Evolutionary conservation across 2,888 invertebrate genomes (phyloP).

Genomic region (Apamea sordens): DNA sequence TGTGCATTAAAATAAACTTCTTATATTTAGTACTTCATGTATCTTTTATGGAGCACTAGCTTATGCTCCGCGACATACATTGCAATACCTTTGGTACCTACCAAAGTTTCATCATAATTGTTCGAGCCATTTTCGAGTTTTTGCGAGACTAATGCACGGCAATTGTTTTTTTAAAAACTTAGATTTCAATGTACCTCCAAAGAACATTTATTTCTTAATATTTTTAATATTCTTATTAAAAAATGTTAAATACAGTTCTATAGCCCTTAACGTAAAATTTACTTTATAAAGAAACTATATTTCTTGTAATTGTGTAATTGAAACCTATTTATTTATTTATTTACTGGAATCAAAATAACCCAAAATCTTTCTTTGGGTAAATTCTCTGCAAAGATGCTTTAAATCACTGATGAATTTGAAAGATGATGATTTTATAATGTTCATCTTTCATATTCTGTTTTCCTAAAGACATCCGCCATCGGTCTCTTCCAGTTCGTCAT

Average conservation of each 20-base stretch:
- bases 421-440: no score
- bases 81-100: neutral
- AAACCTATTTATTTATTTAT: neutral
- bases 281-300: neutral
- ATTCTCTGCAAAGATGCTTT: neutral
- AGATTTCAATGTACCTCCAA: neutral
- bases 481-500: neutral
- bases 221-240: neutral
- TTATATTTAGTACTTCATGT: slow-evolving; percentile 6
- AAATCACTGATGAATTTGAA: no score
- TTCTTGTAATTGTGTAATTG: neutral
- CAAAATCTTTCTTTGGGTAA: neutral
- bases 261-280: neutral
- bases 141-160: neutral
- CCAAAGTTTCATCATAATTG: neutral
- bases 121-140: neutral
- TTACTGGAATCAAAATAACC: neutral
- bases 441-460: no score
- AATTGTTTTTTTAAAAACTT: neutral
- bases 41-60: neutral
- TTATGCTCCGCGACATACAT: neutral
- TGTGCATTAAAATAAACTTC: slow-evolving; percentile 20
- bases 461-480: neutral
- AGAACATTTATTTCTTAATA: slow-evolving; percentile 9
- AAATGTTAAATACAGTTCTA: neutral